A percentile compares a stretch with the other conserved stretches of the same genome.
phyloP scores from a whole-genome alignment of 2,797 vertebrate genomes.

The Chelonia mydas region DNA sequence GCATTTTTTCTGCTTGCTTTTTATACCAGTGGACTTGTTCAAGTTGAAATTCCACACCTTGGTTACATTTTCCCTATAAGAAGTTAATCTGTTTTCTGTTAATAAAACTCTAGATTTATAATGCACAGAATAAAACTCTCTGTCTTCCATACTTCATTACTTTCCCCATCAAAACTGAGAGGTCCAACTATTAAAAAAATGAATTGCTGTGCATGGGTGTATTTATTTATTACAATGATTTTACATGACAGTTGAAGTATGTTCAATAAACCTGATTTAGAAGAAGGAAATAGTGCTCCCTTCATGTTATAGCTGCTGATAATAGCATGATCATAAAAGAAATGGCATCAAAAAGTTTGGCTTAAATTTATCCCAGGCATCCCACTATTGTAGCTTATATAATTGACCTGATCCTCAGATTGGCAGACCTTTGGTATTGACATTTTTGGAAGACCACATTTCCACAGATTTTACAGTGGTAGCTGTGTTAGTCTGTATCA shows the following conservation, averaged over 20 bases:
- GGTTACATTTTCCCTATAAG: not conserved
- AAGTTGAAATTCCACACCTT: not conserved
- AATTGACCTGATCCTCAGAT: fast-evolving
- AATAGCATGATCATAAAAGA: not conserved
- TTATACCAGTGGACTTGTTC: fast-evolving
- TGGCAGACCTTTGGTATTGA: not conserved
- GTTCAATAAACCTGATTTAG: not conserved
- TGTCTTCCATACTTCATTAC: not conserved
- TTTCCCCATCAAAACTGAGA: not conserved
- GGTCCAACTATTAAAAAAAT: not conserved
- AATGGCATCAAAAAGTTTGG: not conserved
- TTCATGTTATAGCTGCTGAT: not conserved
- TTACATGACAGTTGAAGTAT: not conserved
- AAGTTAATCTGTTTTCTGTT: not conserved
- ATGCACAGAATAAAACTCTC: not conserved
- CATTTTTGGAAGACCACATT: not conserved
- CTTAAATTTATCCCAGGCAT: not conserved
- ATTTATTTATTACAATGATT: not conserved
- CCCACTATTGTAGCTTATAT: not conserved
- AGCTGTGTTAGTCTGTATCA: too few species aligned
- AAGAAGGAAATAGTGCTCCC: not conserved
- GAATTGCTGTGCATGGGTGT: not conserved
- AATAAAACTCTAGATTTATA: not conserved
- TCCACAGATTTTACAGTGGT: not conserved
- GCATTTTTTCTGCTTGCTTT: fast-evolving